These are phyloP conservation scores for Xylocampa areola DNA, from an alignment of 2,888 invertebrate species.

Conservation along the genomic window DNA sequence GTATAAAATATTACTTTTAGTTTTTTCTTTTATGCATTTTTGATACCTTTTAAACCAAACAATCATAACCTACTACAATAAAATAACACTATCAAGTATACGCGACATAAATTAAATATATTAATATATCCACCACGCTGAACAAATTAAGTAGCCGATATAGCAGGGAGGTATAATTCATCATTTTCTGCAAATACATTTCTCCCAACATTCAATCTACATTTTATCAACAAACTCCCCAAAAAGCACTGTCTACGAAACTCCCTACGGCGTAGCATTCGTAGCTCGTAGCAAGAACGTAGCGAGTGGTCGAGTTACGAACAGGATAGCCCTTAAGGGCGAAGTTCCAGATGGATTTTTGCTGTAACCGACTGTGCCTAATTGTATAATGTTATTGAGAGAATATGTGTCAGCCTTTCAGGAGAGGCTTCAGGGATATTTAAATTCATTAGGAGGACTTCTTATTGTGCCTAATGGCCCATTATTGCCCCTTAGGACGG, in stretches of 20 bases:
- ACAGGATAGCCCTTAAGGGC: constrained; percentile 86
- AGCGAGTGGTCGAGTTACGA: constrained; percentile 70
- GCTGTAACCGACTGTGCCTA: constrained; percentile 81
- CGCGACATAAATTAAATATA: no score
- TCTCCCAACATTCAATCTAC: background rate
- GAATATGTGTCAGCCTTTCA: constrained; percentile 74
- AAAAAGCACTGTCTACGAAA: constrained; percentile 2
- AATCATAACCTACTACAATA: no score
- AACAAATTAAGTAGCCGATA: no score
- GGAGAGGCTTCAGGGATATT: constrained; percentile 68
- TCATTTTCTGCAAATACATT: no score
- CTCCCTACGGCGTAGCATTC: constrained; percentile 49
- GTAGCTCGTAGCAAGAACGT: constrained; percentile 59
- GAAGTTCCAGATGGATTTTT: constrained; percentile 89
- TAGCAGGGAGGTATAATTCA: no score
- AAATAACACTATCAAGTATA: no score
- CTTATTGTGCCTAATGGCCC: constrained; percentile 61
- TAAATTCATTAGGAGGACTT: constrained; percentile 68
- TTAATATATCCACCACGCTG: no score
- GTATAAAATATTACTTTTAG: no score
- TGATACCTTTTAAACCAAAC: no score
- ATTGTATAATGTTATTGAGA: constrained; percentile 80
- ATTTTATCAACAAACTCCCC: background rate
- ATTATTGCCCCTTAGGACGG: constrained; percentile 59
- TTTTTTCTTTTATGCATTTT: no score